A percentile compares a stretch with the other conserved stretches of the same genome.
Conservation (phyloP, 2,113 vertebrate species). For the Hemichromis elongatus region DNA sequence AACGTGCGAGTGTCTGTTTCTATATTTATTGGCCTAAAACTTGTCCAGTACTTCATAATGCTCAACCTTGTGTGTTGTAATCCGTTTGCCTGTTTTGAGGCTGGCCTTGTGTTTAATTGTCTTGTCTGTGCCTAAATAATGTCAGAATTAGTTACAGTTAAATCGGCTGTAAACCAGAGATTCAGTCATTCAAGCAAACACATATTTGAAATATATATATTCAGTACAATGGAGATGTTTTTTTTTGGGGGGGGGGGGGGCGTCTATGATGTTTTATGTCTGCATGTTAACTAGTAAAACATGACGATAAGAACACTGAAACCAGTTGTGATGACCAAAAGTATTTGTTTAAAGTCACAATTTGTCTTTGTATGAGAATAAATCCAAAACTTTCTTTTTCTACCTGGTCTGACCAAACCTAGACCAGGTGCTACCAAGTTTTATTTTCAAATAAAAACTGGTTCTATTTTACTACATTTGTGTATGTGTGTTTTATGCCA, state of each 20-base stretch:
- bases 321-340: slow-evolving; percentile 60
- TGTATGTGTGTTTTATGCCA: not conserved
- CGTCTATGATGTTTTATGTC: slow-evolving; percentile 29
- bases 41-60: slow-evolving; percentile 42
- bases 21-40: slow-evolving; percentile 67
- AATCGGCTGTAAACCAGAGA: not conserved
- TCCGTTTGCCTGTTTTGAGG: slow-evolving; percentile 44
- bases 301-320: slow-evolving; percentile 30
- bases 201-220: not conserved
- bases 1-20: slow-evolving; percentile 34
- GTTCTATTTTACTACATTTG: slow-evolving; percentile 34
- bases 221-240: not conserved
- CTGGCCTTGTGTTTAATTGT: slow-evolving; percentile 48
- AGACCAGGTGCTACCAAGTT: slow-evolving; percentile 21
- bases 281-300: slow-evolving; percentile 41
- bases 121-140: slow-evolving; percentile 49
- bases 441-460: slow-evolving; percentile 43
- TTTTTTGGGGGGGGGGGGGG: not conserved
- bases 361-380: slow-evolving; percentile 42
- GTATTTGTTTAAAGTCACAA: slow-evolving; percentile 49
- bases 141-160: not conserved
- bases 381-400: slow-evolving; percentile 32
- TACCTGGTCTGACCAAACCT: slow-evolving; percentile 46
- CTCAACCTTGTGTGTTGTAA: slow-evolving; percentile 45
- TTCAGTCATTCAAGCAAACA: not conserved